These are phyloP conservation scores for Pelagia noctiluca DNA, from an alignment of 30 jellyfish, hydroid and myxozoan species.

Conservation along the genomic window DNA sequence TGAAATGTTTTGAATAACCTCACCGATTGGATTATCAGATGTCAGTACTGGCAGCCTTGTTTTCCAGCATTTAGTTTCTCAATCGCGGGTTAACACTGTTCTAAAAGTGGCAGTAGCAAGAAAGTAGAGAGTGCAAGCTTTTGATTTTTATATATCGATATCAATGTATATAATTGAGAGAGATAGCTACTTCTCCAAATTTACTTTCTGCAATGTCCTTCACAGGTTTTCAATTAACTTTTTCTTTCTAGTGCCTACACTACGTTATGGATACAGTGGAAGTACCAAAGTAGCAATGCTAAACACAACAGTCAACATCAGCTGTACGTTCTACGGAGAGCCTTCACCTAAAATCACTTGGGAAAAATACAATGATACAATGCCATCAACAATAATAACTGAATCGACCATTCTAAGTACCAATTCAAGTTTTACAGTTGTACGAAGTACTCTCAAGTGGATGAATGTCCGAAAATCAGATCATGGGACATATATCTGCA, in stretches of 20 bases:
- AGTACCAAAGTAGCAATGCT: background rate
- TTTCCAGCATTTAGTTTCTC: too few relatives aligned
- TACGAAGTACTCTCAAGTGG: constrained; percentile 1
- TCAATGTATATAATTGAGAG: too few relatives aligned
- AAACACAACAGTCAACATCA: background rate
- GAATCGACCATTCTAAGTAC: background rate
- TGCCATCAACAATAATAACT: background rate
- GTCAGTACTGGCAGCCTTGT: too few relatives aligned
- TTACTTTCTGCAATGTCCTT: too few relatives aligned
- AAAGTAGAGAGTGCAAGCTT: too few relatives aligned
- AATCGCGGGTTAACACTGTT: too few relatives aligned
- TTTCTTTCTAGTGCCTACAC: constrained; percentile 27
- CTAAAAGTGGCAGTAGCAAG: too few relatives aligned
- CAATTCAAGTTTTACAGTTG: constrained; percentile 43
- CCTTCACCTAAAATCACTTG: constrained; percentile 54
- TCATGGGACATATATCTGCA: constrained; percentile 33
- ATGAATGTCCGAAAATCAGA: background rate
- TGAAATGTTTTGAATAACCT: too few relatives aligned
- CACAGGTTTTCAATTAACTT: background rate
- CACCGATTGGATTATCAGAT: too few relatives aligned
- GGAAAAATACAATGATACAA: background rate
- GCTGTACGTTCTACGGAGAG: constrained; percentile 51
- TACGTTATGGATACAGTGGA: background rate
- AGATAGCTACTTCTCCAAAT: too few relatives aligned
- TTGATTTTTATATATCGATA: too few relatives aligned